Base-by-base conservation (phyloP, 2,888 invertebrate genomes). In the Zaprionus lineosus region DNA sequence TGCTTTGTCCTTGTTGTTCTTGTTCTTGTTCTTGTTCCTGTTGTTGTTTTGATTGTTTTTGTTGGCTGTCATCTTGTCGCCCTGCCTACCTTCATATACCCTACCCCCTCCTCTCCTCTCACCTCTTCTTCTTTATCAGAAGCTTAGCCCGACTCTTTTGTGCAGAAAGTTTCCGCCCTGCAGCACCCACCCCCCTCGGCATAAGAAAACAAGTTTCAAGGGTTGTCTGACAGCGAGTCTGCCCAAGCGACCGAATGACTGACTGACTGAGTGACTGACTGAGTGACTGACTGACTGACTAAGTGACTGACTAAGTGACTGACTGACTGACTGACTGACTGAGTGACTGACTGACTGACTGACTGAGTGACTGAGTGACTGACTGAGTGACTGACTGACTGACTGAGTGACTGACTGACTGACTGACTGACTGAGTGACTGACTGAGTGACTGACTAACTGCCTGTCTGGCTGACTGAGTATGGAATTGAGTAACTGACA, bases 141-240 rank as follows among this genome's bases (percentile, higher is more conserved):
- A 69, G 85, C 83, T 82, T 82, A 77, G 56, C 62, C 84, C 62
- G 65, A 53, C 57, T 71, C 29, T 31, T 77, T 84, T 79, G 71
- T 84, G 65, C 78, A 57, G 66, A 70, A 84, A 68, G 40, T 71
- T 72, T 69, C 71, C 51, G 53, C 59, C 29, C 61, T 66, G 60
- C 74, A 69, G 82, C n/a, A n/a, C n/a, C n/a, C n/a, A n/a, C n/a
- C n/a, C 67, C 79, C 69, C 58, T 79, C 48, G 63, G 73, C 73
- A 59, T 50, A 83, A 78, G 79, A 78, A 83, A 83, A 79, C 83
- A 81, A 78, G 83, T 70, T 85, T 78, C 79, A 81, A 85, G 79
- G 79, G 79, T 83, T 84, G 83, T 70, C 85, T 81, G 81, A 73
- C 84, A 76, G 44, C 48, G 29, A 57, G 52, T 43, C 44, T 46